phyloP scores from a whole-genome alignment of 2,888 invertebrate genomes.

The Tipula unca region DNA sequence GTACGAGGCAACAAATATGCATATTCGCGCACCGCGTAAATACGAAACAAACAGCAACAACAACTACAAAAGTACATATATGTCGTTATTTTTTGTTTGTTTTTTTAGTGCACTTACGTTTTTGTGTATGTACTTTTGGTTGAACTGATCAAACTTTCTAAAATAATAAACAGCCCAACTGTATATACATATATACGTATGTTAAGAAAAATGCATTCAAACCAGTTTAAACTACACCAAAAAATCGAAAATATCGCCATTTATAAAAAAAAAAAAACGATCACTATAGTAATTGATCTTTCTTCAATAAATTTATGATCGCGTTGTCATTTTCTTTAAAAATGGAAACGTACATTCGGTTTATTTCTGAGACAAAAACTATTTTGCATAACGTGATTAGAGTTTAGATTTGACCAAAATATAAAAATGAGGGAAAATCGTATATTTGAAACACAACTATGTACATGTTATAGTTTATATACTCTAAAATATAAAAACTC shows the following conservation, averaged over 20 bases:
- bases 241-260: background rate
- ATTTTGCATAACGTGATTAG: background rate
- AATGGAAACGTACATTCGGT: background rate
- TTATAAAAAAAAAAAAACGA: background rate
- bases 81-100: slow-evolving; percentile 8
- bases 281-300: background rate
- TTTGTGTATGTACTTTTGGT: background rate
- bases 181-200: no score
- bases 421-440: background rate
- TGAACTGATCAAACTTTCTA: background rate
- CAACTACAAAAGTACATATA: background rate
- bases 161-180: background rate
- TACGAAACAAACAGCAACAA: background rate
- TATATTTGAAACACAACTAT: no score
- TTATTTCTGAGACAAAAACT: background rate
- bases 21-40: background rate
- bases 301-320: background rate
- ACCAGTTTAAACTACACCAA: background rate
- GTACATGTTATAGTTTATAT: background rate
- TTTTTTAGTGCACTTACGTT: background rate
- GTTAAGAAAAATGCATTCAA: background rate
- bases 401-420: background rate
- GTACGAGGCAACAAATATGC: background rate
- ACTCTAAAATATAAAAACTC: background rate
- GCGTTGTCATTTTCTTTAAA: background rate